Evolutionary conservation across 2,888 invertebrate genomes (phyloP), one percentile per base, ranked within the genome.

Genomic region (Eudemis profundana): DNA sequence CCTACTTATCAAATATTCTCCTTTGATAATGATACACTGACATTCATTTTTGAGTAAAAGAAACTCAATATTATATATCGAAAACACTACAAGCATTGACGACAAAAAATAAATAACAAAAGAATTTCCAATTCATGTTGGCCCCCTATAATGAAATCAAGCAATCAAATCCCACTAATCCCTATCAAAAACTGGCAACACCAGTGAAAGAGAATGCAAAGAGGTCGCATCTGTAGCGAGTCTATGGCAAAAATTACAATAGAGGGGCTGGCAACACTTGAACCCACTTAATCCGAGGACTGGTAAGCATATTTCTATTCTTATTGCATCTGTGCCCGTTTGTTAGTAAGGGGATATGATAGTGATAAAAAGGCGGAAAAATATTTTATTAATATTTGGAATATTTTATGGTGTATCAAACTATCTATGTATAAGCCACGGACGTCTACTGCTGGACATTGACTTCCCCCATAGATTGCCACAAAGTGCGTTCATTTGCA

Each of bases 281-380:
- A 69, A 69, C 65, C 72, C 69, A 70, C 70, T 72, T 70, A 70
- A 70, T 70, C 69, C 69, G 68, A 36, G 59, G 44, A 47, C 65
- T 62, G 56, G 61, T 61, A 69, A 64, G 64, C 69, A 69, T 71
- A 69, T 70, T 72, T 69, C 70, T 69, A 70, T 72, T 72, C 69
- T 70, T 70, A 65, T 46, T 72, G 60, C 72, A 72, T 72, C 72
- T 72, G 72, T 69, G 72, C 66, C 72, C 70, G 61, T 64, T 38
- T 47, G 46, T 42, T 1, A 38, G 57, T 54, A 42, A 46, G 49
- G 21, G 62, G 46, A 15, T 59, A 60, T 27, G 40, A 42, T 63
- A 14, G 19, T 1, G 42, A 36, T 8, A n/a, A 50, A 46, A 57
- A 23, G 27, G 67, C 67, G 67, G 59, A 40, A 38, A n/a, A 46